These are phyloP conservation scores for Rhinichthys klamathensis DNA, from an alignment of 2,113 vertebrate species.

Conservation along the genomic window DNA sequence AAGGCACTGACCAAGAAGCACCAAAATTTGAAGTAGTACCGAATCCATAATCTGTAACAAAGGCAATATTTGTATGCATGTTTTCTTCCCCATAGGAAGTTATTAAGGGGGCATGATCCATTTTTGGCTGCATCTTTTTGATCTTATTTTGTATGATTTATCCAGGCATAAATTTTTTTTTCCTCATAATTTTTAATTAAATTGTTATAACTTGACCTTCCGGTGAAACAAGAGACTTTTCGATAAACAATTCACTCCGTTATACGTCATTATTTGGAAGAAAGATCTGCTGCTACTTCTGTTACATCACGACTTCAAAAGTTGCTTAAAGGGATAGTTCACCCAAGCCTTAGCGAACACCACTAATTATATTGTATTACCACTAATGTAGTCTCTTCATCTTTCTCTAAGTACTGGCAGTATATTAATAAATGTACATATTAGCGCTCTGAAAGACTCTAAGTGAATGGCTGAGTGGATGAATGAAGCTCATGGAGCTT, in stretches of 20 bases:
- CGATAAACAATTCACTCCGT: not conserved
- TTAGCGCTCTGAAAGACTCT: not conserved
- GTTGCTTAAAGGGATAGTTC: not conserved
- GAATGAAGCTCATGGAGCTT: constrained; percentile 5
- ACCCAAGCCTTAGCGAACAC: not conserved
- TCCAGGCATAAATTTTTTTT: not conserved
- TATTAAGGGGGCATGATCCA: not conserved
- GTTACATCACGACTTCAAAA: not conserved
- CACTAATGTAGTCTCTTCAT: constrained; percentile 20
- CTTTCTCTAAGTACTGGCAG: constrained; percentile 14
- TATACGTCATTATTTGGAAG: not conserved
- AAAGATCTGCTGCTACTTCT: not conserved
- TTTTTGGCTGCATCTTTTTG: too few relatives aligned
- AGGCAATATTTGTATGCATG: not conserved
- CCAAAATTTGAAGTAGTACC: too few relatives aligned
- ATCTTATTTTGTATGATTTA: not conserved
- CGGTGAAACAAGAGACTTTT: not conserved
- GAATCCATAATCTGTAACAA: not conserved
- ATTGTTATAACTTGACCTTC: not conserved
- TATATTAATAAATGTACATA: constrained; percentile 18
- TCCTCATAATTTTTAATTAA: not conserved
- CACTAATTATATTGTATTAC: constrained; percentile 15
- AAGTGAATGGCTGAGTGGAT: constrained; percentile 12
- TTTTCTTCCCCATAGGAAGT: not conserved
- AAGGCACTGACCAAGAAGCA: not conserved